Conservation (phyloP, 2,113 vertebrate species). For the Muntiacus reevesi region DNA sequence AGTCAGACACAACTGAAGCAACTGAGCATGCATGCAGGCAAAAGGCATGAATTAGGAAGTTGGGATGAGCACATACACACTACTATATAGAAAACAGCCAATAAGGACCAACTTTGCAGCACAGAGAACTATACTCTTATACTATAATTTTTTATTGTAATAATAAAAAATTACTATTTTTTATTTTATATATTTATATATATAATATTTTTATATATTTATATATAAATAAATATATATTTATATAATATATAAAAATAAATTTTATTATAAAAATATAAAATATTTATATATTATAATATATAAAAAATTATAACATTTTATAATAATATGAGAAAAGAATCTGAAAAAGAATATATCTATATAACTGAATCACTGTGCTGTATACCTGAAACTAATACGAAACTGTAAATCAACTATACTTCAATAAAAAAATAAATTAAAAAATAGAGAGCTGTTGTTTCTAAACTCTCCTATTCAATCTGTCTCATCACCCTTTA, state of each 20-base stretch:
- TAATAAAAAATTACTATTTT: too few relatives aligned
- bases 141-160: too few relatives aligned
- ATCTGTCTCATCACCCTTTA: neutral
- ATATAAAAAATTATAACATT: too few relatives aligned
- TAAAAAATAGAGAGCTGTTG: neutral
- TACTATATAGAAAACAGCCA: neutral
- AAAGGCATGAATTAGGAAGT: neutral
- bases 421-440: neutral
- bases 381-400: neutral
- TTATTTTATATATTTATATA: too few relatives aligned
- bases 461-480: neutral
- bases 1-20: neutral
- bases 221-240: too few relatives aligned
- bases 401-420: neutral
- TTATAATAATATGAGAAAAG: neutral
- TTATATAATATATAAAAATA: too few relatives aligned
- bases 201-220: too few relatives aligned
- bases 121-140: neutral
- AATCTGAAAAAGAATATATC: neutral
- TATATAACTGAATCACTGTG: neutral
- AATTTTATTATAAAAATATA: too few relatives aligned
- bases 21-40: neutral
- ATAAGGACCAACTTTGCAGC: neutral
- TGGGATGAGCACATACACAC: neutral
- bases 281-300: too few relatives aligned